Base-by-base conservation (phyloP, 1,140 invertebrate genomes). In the Drosophila chauvacae region DNA sequence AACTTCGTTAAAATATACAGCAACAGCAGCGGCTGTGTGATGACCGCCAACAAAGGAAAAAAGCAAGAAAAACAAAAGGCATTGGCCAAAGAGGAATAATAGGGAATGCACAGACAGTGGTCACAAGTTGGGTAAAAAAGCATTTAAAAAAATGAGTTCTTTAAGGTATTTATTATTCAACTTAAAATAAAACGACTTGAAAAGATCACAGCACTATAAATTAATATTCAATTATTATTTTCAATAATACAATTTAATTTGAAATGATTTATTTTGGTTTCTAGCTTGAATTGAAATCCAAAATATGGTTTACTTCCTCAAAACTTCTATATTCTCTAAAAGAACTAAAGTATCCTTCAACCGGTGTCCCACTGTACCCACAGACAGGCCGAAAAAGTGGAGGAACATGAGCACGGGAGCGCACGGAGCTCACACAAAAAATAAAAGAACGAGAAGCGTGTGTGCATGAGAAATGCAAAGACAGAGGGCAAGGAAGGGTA, bases 391-490 rank as follows among this genome's bases (percentile, higher is more conserved):
- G 48, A 83, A 87, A 87, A 66, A 75, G 47, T 61, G 73, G 64
- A 85, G 78, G 82, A 86, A 86, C 82, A 81, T 66, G 74, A 64
- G 80, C 74, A 81, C 68, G 68, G 60, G 61, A 85, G 65, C 60
- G 53, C 64, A 82, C 47, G 62, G 63, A 57, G 62, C 37, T n/a
- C 33, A 51, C 39, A 65, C 23, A 73, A 53, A 41, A 77, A 28
- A 44, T 42, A 77, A 56, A 62, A 47, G 64, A 65, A 59, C 69
- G 39, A 50, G 35, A n/a, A 83, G 59, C 81, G 51, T 73, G 81
- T 85, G 81, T 81, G 81, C 81, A 85, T 77, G 80, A 85, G 71
- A 81, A 85, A 81, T 81, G 81, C 81, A 84, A 85, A 83, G 72
- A 42, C 60, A 30, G 61, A 69, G 47, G 65, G 65, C 65, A 65